Percentiles rank a stretch among this genome's conserved stretches.
phyloP scores from a whole-genome alignment of 1,140 invertebrate genomes.

The Paralvinella palmiformis region DNA sequence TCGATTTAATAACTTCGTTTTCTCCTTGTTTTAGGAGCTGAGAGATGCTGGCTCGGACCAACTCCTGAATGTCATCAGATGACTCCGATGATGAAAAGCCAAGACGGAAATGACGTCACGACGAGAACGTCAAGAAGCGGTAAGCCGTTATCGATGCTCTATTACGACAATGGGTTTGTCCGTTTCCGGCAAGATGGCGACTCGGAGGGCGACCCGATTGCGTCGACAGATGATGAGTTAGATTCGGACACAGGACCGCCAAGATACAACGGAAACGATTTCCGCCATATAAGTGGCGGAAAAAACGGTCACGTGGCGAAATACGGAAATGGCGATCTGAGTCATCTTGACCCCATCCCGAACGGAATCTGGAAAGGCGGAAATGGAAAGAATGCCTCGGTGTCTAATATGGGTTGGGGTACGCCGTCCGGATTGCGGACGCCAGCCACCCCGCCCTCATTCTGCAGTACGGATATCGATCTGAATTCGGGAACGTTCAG shows the following conservation, averaged over 20 bases:
- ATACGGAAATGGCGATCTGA: no score
- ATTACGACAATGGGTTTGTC: slow-evolving; percentile 15
- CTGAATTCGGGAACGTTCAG: slow-evolving; percentile 1
- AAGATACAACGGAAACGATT: no score
- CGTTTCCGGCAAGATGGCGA: slow-evolving; percentile 14
- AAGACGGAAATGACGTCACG: neutral
- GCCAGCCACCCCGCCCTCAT: neutral
- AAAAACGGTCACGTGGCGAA: no score
- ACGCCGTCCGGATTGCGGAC: neutral
- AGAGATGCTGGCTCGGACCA: no score
- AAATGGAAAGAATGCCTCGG: neutral
- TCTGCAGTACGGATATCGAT: neutral
- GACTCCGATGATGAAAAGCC: slow-evolving; percentile 2
- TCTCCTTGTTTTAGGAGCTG: no score
- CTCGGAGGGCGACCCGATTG: neutral
- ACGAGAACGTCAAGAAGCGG: neutral
- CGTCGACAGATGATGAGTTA: slow-evolving; percentile 5
- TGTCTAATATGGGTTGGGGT: neutral
- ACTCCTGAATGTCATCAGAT: no score
- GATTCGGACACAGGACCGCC: neutral
- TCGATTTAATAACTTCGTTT: no score
- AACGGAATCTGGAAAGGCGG: no score
- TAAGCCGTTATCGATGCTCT: slow-evolving; percentile 11
- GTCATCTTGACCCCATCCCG: no score
- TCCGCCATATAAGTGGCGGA: no score